phyloP scores from a whole-genome alignment of 2,113 vertebrate genomes.

The Pampusana beccarii region DNA sequence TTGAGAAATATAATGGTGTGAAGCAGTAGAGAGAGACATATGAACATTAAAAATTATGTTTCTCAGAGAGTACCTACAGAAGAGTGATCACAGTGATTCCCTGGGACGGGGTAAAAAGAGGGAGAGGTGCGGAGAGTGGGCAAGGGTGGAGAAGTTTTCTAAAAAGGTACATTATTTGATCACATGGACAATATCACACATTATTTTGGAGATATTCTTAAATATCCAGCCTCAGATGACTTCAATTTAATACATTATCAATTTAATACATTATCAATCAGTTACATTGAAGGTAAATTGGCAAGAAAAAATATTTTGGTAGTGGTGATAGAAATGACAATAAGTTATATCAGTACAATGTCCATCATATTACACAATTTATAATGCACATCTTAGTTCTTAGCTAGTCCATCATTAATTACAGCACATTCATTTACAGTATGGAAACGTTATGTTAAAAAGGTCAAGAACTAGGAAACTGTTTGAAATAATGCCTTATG shows the following conservation, averaged over 20 bases:
- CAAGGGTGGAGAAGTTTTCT: not conserved
- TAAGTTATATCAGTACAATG: not conserved
- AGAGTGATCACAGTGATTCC: not conserved
- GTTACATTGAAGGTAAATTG: not conserved
- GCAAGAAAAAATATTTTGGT: not conserved
- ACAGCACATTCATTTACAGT: not conserved
- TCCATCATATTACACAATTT: not conserved
- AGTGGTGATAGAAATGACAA: not conserved
- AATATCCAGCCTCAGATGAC: not conserved
- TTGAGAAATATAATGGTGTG: not conserved
- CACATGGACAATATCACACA: not conserved
- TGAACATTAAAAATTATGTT: not conserved
- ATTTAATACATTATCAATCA: not conserved
- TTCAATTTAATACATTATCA: not conserved
- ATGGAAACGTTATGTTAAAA: not conserved
- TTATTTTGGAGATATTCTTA: not conserved
- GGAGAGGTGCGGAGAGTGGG: fast-evolving
- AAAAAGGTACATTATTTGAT: not conserved
- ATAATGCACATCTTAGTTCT: not conserved
- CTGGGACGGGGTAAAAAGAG: fast-evolving
- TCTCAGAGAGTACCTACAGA: not conserved
- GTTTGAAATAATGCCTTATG: not conserved
- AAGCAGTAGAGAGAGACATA: not conserved
- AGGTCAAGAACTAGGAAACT: not conserved
- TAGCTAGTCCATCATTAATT: not conserved